Conservation (phyloP, 2,113 vertebrate species). For the Petromus typicus region DNA sequence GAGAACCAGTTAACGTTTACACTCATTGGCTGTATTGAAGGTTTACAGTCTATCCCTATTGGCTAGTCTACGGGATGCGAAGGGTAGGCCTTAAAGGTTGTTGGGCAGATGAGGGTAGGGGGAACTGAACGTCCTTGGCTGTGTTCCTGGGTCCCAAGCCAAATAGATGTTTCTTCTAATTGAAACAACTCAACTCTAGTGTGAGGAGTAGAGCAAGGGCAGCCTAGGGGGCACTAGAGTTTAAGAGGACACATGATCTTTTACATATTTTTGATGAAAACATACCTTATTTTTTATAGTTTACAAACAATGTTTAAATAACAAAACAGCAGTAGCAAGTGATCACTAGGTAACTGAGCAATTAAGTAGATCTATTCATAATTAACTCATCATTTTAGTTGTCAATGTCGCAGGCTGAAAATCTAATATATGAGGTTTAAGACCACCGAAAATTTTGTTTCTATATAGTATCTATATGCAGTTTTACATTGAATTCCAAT, state of each 20-base stretch:
- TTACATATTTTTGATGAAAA: not conserved
- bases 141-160: not conserved
- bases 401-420: not conserved
- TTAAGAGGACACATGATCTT: not conserved
- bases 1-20: not conserved
- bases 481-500: constrained; percentile 67
- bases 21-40: not conserved
- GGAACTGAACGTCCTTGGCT: not conserved
- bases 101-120: not conserved
- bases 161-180: not conserved
- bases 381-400: constrained; percentile 25
- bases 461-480: not conserved
- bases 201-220: not conserved
- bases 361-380: constrained; percentile 18
- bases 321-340: constrained; percentile 31
- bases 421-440: constrained; percentile 20
- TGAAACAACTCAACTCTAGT: not conserved
- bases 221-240: not conserved
- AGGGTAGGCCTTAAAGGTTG: not conserved
- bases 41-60: not conserved
- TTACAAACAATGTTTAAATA: constrained; percentile 8
- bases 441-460: not conserved
- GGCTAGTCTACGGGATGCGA: not conserved
- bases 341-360: not conserved
- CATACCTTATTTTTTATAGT: not conserved